These are phyloP conservation scores for Eupeodes luniger DNA, from an alignment of 2,888 invertebrate genomes.

Conservation along the genomic window DNA sequence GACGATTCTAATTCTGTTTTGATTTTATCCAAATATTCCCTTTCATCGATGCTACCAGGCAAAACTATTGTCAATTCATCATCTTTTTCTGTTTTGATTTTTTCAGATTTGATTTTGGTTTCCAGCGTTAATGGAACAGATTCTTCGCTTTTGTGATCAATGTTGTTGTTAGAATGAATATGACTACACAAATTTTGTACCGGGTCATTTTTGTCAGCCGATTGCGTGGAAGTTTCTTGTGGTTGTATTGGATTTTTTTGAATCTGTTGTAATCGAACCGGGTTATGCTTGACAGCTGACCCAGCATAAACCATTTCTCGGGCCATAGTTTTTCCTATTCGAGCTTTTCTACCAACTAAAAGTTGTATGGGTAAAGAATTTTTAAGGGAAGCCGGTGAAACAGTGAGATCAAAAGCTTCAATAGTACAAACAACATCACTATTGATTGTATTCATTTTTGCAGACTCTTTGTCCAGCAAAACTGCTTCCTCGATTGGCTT, in stretches of 20 bases:
- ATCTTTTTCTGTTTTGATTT: conserved; percentile 83
- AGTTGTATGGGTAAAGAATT: conserved; percentile 81
- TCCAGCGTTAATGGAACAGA: conserved; percentile 78
- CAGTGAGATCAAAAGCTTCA: conserved; percentile 81
- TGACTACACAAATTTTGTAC: conserved; percentile 70
- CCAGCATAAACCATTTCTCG: conserved; percentile 85
- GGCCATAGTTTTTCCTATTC: conserved; percentile 89
- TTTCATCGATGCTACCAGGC: conserved; percentile 71
- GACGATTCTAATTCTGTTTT: conserved; percentile 81
- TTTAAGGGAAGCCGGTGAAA: conserved; percentile 88
- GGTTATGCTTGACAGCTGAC: conserved; percentile 75
- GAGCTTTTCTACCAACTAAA: conserved; percentile 84
- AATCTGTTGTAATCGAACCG: conserved; percentile 76
- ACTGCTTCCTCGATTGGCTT: conserved; percentile 78
- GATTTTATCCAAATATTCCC: conserved; percentile 81
- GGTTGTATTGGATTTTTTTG: conserved; percentile 42
- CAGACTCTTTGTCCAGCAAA: conserved; percentile 29
- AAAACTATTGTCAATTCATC: conserved; percentile 77
- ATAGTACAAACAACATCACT: conserved; percentile 48
- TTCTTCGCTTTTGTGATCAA: conserved; percentile 63
- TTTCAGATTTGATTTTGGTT: conserved; percentile 83
- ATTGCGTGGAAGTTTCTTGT: conserved; percentile 70
- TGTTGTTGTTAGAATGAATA: conserved; percentile 49
- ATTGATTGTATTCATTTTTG: conserved; percentile 27
- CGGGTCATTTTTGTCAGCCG: conserved; percentile 64